Conservation (phyloP, 2,888 invertebrate species). For the Baccha elongata region DNA sequence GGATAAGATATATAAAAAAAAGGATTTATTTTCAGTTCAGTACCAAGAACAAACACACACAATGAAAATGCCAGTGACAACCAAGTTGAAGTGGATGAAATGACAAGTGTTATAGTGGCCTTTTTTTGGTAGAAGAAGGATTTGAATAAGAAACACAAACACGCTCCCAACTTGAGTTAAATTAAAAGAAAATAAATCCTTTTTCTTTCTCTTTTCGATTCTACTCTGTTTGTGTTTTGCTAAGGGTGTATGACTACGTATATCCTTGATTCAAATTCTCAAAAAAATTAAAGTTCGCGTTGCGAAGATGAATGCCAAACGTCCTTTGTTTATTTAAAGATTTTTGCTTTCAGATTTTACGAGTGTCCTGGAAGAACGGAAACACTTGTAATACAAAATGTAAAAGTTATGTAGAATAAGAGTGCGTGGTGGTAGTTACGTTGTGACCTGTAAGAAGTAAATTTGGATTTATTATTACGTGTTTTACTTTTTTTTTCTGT, state of each 20-base stretch:
- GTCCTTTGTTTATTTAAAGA: conserved; percentile 14
- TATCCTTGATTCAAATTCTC: conserved; percentile 34
- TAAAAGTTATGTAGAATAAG: conserved; percentile 5
- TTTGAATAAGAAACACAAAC: conserved; percentile 47
- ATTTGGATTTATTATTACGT: conserved; percentile 57
- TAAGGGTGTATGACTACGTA: background rate
- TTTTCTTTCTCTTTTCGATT: conserved; percentile 19
- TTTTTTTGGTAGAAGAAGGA: conserved; percentile 56
- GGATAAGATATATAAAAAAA: conserved; percentile 22
- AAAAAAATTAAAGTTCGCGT: conserved; percentile 48
- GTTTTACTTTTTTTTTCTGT: background rate
- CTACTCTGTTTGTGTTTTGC: conserved; percentile 1
- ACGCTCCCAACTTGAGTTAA: conserved; percentile 35
- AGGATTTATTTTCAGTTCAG: conserved; percentile 48
- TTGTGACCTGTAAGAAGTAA: conserved; percentile 63
- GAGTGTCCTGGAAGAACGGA: conserved; percentile 43
- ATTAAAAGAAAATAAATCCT: conserved; percentile 59
- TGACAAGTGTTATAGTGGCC: conserved; percentile 72
- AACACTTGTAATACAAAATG: conserved; percentile 56
- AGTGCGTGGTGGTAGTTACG: conserved; percentile 21
- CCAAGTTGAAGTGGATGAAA: conserved; percentile 47
- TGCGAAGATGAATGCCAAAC: conserved; percentile 47
- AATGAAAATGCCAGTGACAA: conserved; percentile 1
- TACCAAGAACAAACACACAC: conserved; percentile 18
- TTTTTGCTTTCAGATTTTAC: conserved; percentile 22